Conservation (phyloP, 2,113 vertebrate species). For the Poeciliopsis turrubarensis region DNA sequence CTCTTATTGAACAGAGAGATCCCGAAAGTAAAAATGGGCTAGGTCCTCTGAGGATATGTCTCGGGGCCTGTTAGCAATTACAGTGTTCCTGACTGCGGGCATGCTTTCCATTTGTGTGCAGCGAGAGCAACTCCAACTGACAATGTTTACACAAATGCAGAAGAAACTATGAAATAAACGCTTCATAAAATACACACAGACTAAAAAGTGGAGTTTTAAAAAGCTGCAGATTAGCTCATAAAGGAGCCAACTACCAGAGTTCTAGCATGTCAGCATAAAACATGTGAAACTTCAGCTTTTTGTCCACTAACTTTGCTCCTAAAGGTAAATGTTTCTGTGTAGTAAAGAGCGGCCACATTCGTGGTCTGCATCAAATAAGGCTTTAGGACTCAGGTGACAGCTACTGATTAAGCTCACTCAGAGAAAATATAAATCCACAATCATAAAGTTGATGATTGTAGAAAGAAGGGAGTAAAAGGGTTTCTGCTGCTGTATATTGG, state of each 20-base stretch:
- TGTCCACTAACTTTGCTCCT: constrained; percentile 30
- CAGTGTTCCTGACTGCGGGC: constrained; percentile 9
- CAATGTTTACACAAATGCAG: not conserved
- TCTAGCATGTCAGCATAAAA: not conserved
- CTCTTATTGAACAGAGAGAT: constrained; percentile 23
- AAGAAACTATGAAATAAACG: constrained; percentile 2
- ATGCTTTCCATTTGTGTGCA: constrained; percentile 1
- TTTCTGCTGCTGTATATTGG: constrained; percentile 31
- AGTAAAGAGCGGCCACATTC: constrained; percentile 38
- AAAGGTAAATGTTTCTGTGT: constrained; percentile 41
- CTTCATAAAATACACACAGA: not conserved
- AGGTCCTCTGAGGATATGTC: constrained; percentile 19
- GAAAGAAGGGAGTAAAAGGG: constrained; percentile 49
- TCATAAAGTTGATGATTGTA: constrained; percentile 61
- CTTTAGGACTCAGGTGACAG: not conserved
- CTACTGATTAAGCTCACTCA: constrained; percentile 35
- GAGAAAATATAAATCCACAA: constrained; percentile 50
- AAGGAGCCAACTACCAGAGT: not conserved
- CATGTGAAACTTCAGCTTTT: constrained; percentile 18
- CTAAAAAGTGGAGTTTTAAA: not conserved
- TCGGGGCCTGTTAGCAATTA: constrained; percentile 37
- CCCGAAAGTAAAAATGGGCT: constrained; percentile 17
- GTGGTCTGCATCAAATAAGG: constrained; percentile 42
- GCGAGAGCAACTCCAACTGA: constrained; percentile 13
- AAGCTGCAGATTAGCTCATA: not conserved